phyloP scores from a whole-genome alignment of 2,797 vertebrate genomes.

The Takifugu ocellatus region DNA sequence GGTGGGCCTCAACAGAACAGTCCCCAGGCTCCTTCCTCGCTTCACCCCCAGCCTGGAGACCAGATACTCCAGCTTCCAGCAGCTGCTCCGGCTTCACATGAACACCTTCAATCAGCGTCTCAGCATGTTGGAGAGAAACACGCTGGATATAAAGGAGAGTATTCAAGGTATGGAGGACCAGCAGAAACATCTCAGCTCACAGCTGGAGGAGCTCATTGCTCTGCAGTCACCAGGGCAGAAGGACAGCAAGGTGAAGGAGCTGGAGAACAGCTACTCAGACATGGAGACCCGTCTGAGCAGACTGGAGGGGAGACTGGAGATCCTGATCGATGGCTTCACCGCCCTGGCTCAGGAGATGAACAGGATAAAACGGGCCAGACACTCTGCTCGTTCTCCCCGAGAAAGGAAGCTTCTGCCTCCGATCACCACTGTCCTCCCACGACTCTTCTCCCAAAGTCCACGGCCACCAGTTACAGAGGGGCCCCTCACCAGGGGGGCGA shows the following conservation, averaged over 20 bases:
- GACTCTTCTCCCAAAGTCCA: constrained; percentile 27
- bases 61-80: constrained; percentile 62
- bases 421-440: constrained; percentile 13
- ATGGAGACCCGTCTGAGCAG: constrained; percentile 63
- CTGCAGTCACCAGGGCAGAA: constrained; percentile 44
- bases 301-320: constrained; percentile 72
- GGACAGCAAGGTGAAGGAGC: constrained; percentile 43
- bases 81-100: constrained; percentile 63
- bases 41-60: constrained; percentile 55
- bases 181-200: constrained; percentile 57
- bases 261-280: constrained; percentile 61
- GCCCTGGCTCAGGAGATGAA: constrained; percentile 75
- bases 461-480: constrained; percentile 14
- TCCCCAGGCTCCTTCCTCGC: constrained; percentile 41
- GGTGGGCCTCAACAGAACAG: constrained; percentile 15
- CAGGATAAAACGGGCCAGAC: constrained; percentile 65
- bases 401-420: constrained; percentile 38
- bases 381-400: constrained; percentile 39
- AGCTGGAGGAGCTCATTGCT: constrained; percentile 54
- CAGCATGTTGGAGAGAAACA: constrained; percentile 74
- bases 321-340: constrained; percentile 77
- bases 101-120: constrained; percentile 73
- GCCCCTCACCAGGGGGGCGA: constrained; percentile 36
- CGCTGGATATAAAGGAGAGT: constrained; percentile 69
- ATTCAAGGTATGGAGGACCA: constrained; percentile 55